A percentile compares a stretch with the other conserved stretches of the same genome.
Conservation (phyloP, 2,113 vertebrate species). For the Pomatostomus ruficeps region DNA sequence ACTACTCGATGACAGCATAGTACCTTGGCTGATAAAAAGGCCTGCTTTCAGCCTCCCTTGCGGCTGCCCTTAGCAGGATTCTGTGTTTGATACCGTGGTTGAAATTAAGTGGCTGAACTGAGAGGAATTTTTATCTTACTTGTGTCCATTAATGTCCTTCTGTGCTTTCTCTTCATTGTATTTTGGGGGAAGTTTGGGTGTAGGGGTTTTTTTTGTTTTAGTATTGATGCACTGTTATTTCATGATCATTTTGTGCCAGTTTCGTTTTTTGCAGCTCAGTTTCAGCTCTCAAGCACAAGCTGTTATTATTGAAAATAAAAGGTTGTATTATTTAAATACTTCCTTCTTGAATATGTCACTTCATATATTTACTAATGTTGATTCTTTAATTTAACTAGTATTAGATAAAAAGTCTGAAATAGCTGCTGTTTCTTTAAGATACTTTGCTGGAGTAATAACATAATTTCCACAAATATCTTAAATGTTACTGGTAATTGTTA, state of each 20-base stretch:
- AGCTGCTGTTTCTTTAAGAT: neutral
- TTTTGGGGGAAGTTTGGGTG: rapidly evolving
- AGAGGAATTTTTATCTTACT: neutral
- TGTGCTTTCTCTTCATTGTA: neutral
- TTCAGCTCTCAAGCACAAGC: neutral
- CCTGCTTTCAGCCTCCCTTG: neutral
- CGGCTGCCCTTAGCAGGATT: neutral
- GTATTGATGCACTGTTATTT: neutral
- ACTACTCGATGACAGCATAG: neutral
- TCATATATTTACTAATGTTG: neutral
- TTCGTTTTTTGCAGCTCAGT: neutral
- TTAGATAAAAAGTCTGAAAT: neutral
- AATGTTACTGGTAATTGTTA: neutral
- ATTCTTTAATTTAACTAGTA: neutral
- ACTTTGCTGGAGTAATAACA: neutral
- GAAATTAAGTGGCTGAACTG: neutral
- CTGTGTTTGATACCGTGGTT: neutral
- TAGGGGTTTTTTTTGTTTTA: neutral
- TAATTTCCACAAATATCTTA: neutral
- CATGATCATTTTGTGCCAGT: neutral
- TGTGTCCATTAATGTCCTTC: neutral
- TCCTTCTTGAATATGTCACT: neutral
- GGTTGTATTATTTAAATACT: neutral
- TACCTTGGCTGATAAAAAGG: neutral
- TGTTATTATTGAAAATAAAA: neutral